A percentile compares a stretch with the other conserved stretches of the same genome.
Evolutionary conservation across 92 coral and sea anemone species (phyloP).

Genomic region (Epizoanthus illoricatus): DNA sequence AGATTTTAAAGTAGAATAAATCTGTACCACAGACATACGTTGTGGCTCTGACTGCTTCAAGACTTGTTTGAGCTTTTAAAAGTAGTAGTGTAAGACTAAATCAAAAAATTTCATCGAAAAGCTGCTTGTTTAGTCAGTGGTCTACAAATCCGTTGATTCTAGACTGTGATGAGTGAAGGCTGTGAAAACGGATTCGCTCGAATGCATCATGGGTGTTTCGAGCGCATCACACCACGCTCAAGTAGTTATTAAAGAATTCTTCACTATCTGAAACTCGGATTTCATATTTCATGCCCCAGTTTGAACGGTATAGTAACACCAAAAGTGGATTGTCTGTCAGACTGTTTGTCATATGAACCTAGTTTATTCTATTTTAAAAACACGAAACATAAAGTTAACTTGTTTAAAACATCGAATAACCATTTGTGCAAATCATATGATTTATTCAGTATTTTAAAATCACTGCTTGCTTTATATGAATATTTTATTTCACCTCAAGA

Average conservation of each 20-base stretch:
- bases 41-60: too few species aligned
- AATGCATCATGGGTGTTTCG: neutral
- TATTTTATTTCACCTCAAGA: too few species aligned
- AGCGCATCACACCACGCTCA: neutral
- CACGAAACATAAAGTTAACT: too few species aligned
- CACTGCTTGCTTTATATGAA: too few species aligned
- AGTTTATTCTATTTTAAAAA: too few species aligned
- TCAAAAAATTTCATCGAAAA: neutral
- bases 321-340: too few species aligned
- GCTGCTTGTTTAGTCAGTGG: neutral
- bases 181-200: neutral
- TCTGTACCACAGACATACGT: neutral
- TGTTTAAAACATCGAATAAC: too few species aligned
- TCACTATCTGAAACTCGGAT: neutral
- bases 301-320: neutral
- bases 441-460: too few species aligned
- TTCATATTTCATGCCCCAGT: neutral
- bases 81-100: neutral
- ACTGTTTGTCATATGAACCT: too few species aligned
- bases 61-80: neutral
- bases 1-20: neutral
- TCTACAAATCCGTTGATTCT: too few species aligned
- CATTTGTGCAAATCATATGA: too few species aligned
- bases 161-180: too few species aligned
- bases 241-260: slow-evolving; percentile 16